Base-by-base conservation (phyloP, 2,888 invertebrate species). In the Phytoseiulus persimilis region DNA sequence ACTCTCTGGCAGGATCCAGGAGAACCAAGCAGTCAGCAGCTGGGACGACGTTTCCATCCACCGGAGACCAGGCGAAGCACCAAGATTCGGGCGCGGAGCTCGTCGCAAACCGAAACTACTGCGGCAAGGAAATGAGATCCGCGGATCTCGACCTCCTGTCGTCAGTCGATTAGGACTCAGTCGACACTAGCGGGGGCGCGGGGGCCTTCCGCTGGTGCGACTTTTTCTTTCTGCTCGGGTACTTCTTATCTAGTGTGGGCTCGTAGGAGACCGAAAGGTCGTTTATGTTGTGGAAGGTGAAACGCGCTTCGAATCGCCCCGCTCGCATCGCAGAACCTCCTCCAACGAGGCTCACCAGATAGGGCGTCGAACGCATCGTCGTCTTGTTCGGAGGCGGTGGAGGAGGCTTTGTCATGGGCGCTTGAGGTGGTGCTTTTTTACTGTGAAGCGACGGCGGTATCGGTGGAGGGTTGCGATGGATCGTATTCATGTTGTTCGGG, bases 331-430 rank as follows among this genome's bases (percentile, higher is more conserved):
- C 87, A n/a, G 39, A 33, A 87, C 87, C 87, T 32, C 32, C n/a
- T n/a, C 87, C 87, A 45, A 87, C 87, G 18, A 65, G 65, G 33
- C 87, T 32, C n/a, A 32, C 87, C 39, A 33, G 87, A 87, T 87
- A 45, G n/a, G 87, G 87, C 87, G 32, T 31, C 87, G 87, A 87
- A 87, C 87, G 87, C 45, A 45, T 39, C 32, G 32, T 87, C 33
- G 87, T 87, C 33, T 87, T 87, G 87, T 87, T 87, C n/a, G 87
- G 87, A 33, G 87, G 87, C n/a, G 87, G 87, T 39, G 87, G 87
- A 39, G 87, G 87, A 33, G 32, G 32, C 9, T 39, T 87, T 31
- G 32, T 83, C 33, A 45, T 39, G 32, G 87, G 87, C 87, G 32
- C 45, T 87, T 87, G 32, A 39, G 32, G 87, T 45, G 32, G 32